Evolutionary conservation across 2,888 invertebrate species (phyloP).

Genomic region (Torymus aiolomorphi): DNA sequence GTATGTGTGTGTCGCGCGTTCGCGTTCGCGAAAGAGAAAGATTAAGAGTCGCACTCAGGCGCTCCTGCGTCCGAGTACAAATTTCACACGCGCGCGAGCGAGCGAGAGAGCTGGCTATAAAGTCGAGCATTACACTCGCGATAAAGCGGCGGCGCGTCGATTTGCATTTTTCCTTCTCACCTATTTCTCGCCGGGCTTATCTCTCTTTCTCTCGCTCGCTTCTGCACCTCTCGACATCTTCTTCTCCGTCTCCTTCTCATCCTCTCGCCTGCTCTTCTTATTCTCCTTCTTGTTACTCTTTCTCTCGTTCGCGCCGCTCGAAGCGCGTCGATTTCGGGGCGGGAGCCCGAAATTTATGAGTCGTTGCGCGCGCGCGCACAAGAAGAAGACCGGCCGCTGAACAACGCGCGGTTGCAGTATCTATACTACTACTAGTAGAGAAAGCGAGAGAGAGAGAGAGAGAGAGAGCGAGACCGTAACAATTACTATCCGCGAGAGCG

Average conservation of each 20-base stretch:
- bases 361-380: constrained; percentile 44
- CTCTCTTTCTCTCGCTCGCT: constrained; percentile 7
- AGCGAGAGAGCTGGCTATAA: constrained; percentile 42
- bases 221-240: constrained; percentile 19
- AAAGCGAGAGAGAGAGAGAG: constrained; percentile 59
- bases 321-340: constrained; percentile 61
- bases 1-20: no score
- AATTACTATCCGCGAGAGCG: constrained; percentile 75
- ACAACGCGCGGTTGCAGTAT: not conserved
- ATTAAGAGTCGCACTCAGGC: constrained; percentile 56
- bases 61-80: constrained; percentile 50
- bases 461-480: constrained; percentile 66
- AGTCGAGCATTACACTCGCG: constrained; percentile 57
- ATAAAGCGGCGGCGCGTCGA: constrained; percentile 56
- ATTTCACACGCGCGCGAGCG: constrained; percentile 47
- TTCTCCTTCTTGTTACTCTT: constrained; percentile 5
- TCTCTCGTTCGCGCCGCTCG: constrained; percentile 51
- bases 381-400: constrained; percentile 53
- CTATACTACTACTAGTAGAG: not conserved
- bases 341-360: constrained; percentile 63
- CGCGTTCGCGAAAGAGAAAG: constrained; percentile 43
- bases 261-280: constrained; percentile 10
- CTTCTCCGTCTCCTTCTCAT: constrained; percentile 22
- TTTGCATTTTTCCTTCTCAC: constrained; percentile 56
- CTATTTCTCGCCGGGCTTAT: constrained; percentile 45